Evolutionary conservation across 2,113 vertebrate genomes (phyloP).

Genomic region (Microcebus jonahi): DNA sequence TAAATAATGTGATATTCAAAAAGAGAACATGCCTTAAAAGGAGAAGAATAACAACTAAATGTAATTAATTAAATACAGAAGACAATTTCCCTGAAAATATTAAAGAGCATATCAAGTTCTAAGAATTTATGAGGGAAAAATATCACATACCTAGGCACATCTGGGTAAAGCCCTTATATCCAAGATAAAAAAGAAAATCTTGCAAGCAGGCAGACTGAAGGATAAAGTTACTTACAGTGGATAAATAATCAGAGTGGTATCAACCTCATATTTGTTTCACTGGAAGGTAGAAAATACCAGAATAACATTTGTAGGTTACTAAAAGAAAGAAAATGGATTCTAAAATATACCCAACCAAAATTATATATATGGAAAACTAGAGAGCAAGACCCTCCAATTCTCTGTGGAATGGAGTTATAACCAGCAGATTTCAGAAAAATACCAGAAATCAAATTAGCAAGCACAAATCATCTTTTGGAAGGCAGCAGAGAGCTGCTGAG

Average conservation of each 20-base stretch:
- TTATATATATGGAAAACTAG: neutral
- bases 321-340: neutral
- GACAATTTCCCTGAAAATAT: neutral
- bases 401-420: neutral
- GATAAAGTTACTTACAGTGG: neutral
- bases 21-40: neutral
- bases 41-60: neutral
- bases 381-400: neutral
- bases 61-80: neutral
- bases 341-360: neutral
- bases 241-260: neutral
- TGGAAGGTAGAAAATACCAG: neutral
- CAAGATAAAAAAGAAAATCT: neutral
- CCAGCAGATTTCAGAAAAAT: neutral
- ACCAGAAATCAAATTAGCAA: neutral
- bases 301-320: neutral
- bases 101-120: neutral
- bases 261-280: neutral
- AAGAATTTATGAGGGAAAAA: neutral
- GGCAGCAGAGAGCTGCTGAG: neutral
- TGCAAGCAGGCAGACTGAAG: neutral
- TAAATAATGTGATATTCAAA: neutral
- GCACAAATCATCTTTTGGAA: neutral
- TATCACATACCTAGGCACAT: neutral
- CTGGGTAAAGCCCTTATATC: neutral